phyloP scores from a whole-genome alignment of 2,888 invertebrate species.

The Stramonita haemastoma region DNA sequence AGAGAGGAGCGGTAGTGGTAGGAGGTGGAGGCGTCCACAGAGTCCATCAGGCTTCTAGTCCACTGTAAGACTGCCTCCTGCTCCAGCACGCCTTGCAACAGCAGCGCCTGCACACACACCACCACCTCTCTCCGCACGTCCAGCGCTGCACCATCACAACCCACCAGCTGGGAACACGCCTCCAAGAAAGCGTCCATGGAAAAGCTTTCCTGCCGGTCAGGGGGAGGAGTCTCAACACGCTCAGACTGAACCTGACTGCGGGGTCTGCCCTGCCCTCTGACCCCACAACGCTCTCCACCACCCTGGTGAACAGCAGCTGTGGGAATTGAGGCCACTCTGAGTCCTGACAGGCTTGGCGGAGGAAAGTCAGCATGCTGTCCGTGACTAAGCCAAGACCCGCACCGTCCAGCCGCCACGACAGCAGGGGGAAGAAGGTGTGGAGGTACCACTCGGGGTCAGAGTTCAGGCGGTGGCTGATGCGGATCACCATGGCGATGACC shows the following conservation, averaged over 20 bases:
- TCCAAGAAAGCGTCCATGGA: neutral
- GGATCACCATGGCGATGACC: constrained; percentile 18
- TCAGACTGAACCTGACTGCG: neutral
- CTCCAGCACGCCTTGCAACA: constrained; percentile 14
- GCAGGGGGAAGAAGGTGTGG: constrained; percentile 24
- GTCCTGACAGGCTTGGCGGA: neutral
- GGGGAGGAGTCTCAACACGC: constrained; percentile 26
- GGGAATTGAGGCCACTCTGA: neutral
- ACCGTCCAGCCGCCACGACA: constrained; percentile 13
- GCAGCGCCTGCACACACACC: constrained; percentile 30
- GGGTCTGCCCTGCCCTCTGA: neutral
- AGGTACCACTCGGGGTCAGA: constrained; percentile 35
- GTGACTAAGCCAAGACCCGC: neutral
- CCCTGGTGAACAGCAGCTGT: neutral
- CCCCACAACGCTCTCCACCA: neutral
- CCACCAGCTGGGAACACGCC: neutral
- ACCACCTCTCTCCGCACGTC: constrained; percentile 11
- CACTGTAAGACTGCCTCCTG: neutral
- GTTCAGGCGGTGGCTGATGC: neutral
- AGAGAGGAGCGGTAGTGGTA: neutral
- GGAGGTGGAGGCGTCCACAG: neutral
- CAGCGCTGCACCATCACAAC: neutral
- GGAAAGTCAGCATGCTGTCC: constrained; percentile 24
- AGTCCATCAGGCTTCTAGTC: neutral
- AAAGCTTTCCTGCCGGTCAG: neutral